Conservation (phyloP, 2,113 vertebrate genomes). For the Amphiprion ocellaris region DNA sequence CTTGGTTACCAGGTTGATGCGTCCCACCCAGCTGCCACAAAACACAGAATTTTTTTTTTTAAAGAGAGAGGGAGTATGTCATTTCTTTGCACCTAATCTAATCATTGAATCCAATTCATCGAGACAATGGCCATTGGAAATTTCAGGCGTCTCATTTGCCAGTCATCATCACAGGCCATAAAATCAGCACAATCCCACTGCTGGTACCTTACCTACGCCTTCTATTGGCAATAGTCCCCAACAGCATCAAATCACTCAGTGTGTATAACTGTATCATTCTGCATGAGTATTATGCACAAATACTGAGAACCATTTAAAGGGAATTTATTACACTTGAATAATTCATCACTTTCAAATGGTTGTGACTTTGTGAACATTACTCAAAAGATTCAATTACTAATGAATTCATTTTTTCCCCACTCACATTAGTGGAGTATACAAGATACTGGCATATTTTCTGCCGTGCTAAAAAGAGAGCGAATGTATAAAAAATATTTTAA, state of each 20-base stretch:
- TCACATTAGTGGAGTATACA: background rate
- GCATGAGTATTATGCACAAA: constrained; percentile 33
- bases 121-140: constrained; percentile 38
- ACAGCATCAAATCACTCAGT: constrained; percentile 23
- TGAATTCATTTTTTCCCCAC: background rate
- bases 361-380: constrained; percentile 30
- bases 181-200: constrained; percentile 18
- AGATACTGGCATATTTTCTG: too few species aligned
- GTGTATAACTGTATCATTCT: constrained; percentile 38
- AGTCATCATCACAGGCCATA: constrained; percentile 37
- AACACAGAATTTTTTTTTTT: too few species aligned
- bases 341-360: constrained; percentile 43
- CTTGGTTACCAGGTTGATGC: too few species aligned
- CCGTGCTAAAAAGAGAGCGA: too few species aligned
- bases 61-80: background rate
- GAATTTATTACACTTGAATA: constrained; percentile 46
- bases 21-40: too few species aligned
- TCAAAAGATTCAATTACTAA: constrained; percentile 29
- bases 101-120: constrained; percentile 28
- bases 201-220: constrained; percentile 5
- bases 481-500: too few species aligned
- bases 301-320: constrained; percentile 46
- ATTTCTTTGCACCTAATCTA: constrained; percentile 29
- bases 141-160: constrained; percentile 46
- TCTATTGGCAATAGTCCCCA: constrained; percentile 24